Evolutionary conservation across 2,888 invertebrate genomes (phyloP).

Genomic region (Oasisia sp.): DNA sequence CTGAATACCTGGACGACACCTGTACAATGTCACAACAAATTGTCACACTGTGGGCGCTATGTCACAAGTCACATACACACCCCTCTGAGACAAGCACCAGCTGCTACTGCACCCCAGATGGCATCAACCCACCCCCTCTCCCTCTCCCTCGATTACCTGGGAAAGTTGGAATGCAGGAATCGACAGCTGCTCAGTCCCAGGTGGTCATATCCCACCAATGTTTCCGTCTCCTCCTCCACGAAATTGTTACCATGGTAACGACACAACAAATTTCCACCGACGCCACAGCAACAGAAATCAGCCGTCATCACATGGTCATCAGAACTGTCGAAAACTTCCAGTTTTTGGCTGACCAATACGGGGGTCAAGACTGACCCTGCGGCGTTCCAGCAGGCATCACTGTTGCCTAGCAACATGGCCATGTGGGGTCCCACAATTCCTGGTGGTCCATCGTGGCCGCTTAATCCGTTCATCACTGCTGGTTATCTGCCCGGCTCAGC

Average conservation of each 20-base stretch:
- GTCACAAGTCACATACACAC: background rate
- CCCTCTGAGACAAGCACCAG: background rate
- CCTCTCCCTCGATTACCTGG: slow-evolving; percentile 20
- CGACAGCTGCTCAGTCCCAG: slow-evolving; percentile 22
- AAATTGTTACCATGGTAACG: background rate
- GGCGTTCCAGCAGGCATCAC: background rate
- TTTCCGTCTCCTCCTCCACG: background rate
- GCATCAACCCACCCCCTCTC: background rate
- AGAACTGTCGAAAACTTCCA: background rate
- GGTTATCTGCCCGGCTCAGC: background rate
- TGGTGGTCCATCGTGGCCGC: background rate
- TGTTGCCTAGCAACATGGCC: slow-evolving; percentile 13
- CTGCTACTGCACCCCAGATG: background rate
- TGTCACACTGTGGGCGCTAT: background rate
- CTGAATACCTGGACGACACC: background rate
- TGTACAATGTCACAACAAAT: slow-evolving; percentile 3
- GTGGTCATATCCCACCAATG: background rate
- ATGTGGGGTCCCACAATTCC: background rate
- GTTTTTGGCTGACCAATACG: background rate
- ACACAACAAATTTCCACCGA: background rate
- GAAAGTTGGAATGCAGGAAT: slow-evolving; percentile 30
- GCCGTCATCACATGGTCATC: background rate
- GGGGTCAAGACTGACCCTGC: background rate
- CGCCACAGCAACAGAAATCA: background rate
- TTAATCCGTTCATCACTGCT: slow-evolving; percentile 10